phyloP scores from a whole-genome alignment of 2,797 vertebrate species.

The Liasis olivaceus region DNA sequence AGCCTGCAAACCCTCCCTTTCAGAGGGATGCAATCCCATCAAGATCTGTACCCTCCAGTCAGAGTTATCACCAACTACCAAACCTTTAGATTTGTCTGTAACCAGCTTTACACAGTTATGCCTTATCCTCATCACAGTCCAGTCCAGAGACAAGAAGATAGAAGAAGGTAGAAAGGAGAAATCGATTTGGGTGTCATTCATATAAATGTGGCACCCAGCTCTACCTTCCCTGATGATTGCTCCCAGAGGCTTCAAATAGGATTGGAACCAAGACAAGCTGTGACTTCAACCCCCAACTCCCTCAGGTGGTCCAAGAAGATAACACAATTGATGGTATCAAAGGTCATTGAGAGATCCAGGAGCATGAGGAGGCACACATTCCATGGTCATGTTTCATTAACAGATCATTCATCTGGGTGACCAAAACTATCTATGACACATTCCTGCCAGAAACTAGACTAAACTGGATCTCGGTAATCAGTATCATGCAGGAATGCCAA shows the following conservation, averaged over 20 bases:
- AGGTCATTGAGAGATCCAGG: background rate
- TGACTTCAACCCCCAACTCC: background rate
- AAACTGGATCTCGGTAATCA: background rate
- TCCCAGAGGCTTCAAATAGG: background rate
- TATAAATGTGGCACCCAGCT: background rate
- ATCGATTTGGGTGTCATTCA: background rate
- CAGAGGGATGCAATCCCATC: background rate
- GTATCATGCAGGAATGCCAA: background rate
- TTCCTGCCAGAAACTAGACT: background rate
- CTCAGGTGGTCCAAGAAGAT: background rate
- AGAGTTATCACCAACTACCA: background rate
- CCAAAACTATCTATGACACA: background rate
- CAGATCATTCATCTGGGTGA: background rate
- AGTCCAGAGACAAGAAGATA: background rate
- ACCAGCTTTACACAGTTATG: background rate
- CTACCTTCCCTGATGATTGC: background rate
- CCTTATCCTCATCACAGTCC: background rate
- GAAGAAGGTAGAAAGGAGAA: background rate
- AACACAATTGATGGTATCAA: background rate
- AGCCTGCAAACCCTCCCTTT: background rate
- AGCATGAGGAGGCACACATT: background rate
- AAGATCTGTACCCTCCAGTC: background rate
- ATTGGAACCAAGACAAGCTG: background rate
- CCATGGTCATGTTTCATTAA: background rate
- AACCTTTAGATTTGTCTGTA: background rate